Evolutionary conservation across 2,113 vertebrate species (phyloP).

Genomic region (Elephantulus edwardii): DNA sequence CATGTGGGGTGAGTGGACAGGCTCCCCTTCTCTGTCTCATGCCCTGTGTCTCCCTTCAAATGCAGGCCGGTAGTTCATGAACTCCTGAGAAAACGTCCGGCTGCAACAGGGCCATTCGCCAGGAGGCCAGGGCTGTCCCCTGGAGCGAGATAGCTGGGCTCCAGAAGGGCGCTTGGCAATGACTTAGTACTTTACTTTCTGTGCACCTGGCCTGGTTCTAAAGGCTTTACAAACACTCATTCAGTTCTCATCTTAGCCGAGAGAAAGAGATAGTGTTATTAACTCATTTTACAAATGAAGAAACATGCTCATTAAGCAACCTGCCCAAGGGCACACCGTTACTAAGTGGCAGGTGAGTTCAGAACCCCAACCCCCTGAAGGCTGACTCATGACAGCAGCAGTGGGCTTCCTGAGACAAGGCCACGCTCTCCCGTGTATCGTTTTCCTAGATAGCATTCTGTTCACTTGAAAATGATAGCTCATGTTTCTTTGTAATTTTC

Average conservation of each 20-base stretch:
- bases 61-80: neutral
- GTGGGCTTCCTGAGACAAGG: neutral
- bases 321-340: neutral
- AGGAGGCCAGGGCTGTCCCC: neutral
- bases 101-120: neutral
- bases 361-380: too few species aligned
- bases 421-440: rapidly evolving
- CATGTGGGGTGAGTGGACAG: too few species aligned
- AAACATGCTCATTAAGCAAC: neutral
- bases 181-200: neutral
- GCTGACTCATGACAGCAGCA: too few species aligned
- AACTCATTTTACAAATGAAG: neutral
- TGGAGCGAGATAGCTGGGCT: too few species aligned
- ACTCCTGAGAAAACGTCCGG: neutral
- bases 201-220: too few species aligned
- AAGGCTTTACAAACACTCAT: neutral
- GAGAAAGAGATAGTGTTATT: neutral
- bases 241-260: neutral
- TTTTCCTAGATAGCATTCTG: too few species aligned
- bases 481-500: neutral
- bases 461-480: neutral
- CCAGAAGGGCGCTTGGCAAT: rapidly evolving
- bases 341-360: rapidly evolving
- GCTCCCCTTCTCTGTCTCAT: too few species aligned
- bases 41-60: too few species aligned